Evolutionary conservation across 2,797 vertebrate species (phyloP), one percentile per base, ranked within the genome.

Genomic region (Harpagifer antarcticus): DNA sequence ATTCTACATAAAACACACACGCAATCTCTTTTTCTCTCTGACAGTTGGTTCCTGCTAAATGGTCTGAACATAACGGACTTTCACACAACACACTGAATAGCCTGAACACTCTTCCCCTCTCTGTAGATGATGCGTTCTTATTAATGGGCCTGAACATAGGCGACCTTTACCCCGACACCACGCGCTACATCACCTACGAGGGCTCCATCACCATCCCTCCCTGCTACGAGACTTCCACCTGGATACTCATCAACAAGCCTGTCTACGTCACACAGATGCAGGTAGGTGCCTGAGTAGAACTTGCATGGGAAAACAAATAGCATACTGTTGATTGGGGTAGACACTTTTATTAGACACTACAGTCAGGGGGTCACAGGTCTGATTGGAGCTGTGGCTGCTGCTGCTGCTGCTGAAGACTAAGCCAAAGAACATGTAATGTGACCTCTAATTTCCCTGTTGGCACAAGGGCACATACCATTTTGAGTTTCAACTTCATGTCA

Each of bases 161-260:
- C 52, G 96, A 98, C 81, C 94, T 99, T 50, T 99, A 98, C 88
- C 98, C 98, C 2, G 97, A 99, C 89, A 99, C 98, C 9, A 96
- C 96, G 52, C 97, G 97, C 74, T 99, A 97, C 93, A 98, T 99
- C 91, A 99, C 98, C 0, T 99, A 99, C 0, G 98, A 99, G 88
- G 98, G 98, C 82, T 99, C 98, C 2, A 96, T 99, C 95, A 99
- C 98, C 37, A 94, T 97, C 77, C 98, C 98, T 5, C 97, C 98
- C 77, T 99, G 98, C 91, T 97, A 97, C 50, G 98, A 99, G 94
- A 99, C 98, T 5, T 96, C 96, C 81, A 98, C 96, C 58, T 99
- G 98, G 98, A 97, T 99, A 82, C 96, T 99, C 92, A 97, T 99
- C 96, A 99, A 99, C 93, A 99, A 99, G 85, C 98, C 98, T 2